Evolutionary conservation across 2,888 invertebrate genomes (phyloP).

Genomic region (Busseola fusca): DNA sequence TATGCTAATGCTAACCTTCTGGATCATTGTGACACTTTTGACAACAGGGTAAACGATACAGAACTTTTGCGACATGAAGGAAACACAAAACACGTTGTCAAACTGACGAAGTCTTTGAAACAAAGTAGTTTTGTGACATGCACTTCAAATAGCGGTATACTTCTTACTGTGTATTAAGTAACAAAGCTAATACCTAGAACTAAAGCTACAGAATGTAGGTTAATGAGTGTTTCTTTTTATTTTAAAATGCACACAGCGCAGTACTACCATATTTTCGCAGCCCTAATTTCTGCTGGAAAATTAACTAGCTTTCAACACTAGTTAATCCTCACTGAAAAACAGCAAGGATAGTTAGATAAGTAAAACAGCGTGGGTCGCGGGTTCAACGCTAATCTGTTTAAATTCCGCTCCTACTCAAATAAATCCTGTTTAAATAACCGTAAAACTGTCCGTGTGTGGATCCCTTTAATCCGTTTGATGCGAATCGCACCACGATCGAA

Average conservation of each 20-base stretch:
- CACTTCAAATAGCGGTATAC: conserved; percentile 1
- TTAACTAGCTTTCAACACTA: conserved; percentile 59
- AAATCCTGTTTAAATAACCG: conserved; percentile 82
- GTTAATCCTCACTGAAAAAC: conserved; percentile 60
- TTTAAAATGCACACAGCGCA: conserved; percentile 35
- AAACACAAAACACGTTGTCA: conserved; percentile 7
- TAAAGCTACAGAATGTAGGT: conserved; percentile 35
- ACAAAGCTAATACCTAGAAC: conserved; percentile 10
- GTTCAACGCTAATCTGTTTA: conserved; percentile 78
- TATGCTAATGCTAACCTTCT: conserved; percentile 46
- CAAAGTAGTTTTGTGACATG: conserved; percentile 1
- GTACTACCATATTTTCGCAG: conserved; percentile 21
- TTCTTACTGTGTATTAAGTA: background rate
- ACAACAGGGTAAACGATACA: conserved; percentile 27
- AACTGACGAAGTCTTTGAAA: conserved; percentile 9
- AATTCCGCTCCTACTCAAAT: conserved; percentile 76
- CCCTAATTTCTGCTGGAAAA: conserved; percentile 48
- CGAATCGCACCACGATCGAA: conserved; percentile 73
- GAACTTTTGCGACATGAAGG: background rate
- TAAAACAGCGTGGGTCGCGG: conserved; percentile 67
- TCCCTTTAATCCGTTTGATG: conserved; percentile 77
- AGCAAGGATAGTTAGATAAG: conserved; percentile 66
- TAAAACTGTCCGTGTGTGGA: conserved; percentile 78
- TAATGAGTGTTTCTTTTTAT: conserved; percentile 46
- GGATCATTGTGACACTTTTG: conserved; percentile 36